Evolutionary conservation across 2,113 vertebrate species (phyloP).

Genomic region (Corydoras maculifer): DNA sequence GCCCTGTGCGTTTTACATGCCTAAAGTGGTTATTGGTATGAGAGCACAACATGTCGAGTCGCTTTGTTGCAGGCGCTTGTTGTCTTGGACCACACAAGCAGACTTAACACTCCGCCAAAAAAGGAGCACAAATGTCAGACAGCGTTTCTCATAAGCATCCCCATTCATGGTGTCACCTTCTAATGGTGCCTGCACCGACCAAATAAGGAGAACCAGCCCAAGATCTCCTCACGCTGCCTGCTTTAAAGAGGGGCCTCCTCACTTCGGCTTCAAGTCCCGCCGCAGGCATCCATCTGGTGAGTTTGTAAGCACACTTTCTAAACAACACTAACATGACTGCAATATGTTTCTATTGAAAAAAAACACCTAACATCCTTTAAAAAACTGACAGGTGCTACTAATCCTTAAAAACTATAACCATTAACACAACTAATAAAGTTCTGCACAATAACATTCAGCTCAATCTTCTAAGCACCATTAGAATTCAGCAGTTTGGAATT

Average conservation of each 20-base stretch:
- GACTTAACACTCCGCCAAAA: background rate
- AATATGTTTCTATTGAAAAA: background rate
- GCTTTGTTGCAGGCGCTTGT: background rate
- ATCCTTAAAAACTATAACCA: too few species aligned
- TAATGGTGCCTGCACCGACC: background rate
- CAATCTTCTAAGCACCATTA: too few species aligned
- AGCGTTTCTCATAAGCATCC: background rate
- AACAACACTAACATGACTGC: background rate
- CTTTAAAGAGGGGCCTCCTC: background rate
- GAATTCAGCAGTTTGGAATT: too few species aligned
- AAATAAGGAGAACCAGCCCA: background rate
- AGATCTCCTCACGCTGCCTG: background rate
- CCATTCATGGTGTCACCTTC: background rate
- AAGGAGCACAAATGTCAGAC: background rate
- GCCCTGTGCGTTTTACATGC: background rate
- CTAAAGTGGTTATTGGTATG: background rate
- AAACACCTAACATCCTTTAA: too few species aligned
- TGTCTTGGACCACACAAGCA: slow-evolving; percentile 11
- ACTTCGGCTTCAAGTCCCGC: background rate
- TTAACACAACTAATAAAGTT: too few species aligned
- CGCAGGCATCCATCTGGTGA: background rate
- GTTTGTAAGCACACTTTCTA: background rate
- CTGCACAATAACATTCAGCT: too few species aligned
- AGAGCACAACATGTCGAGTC: background rate
- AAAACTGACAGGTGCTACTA: too few species aligned